Evolutionary conservation across 2,797 vertebrate species (phyloP).

Genomic region (Ammospiza maritima): DNA sequence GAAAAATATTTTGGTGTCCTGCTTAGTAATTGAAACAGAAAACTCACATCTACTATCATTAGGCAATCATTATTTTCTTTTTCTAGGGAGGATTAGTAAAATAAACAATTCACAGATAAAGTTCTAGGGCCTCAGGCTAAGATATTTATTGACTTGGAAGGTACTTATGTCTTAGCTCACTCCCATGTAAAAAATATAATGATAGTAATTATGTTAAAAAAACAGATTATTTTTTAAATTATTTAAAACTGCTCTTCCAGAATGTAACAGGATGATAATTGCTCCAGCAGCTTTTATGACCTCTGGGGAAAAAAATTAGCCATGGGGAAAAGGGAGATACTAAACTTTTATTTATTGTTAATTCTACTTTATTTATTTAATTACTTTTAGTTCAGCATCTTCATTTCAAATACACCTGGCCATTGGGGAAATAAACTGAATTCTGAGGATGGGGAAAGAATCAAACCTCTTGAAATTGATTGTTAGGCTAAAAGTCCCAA

Average conservation of each 20-base stretch:
- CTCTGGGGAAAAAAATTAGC: slow-evolving; percentile 19
- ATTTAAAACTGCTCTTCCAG: slow-evolving; percentile 67
- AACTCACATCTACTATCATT: slow-evolving; percentile 55
- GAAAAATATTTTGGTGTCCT: slow-evolving; percentile 4
- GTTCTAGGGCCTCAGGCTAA: slow-evolving; percentile 43
- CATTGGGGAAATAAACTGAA: not conserved
- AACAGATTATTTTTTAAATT: slow-evolving; percentile 59
- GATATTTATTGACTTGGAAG: slow-evolving; percentile 68
- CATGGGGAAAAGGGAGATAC: not conserved
- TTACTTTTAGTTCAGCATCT: not conserved
- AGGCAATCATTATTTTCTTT: slow-evolving; percentile 71
- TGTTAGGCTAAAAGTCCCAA: not conserved
- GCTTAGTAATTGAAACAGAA: slow-evolving; percentile 49
- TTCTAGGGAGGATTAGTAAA: slow-evolving; percentile 36
- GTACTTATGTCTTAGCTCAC: slow-evolving; percentile 62
- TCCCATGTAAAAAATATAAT: slow-evolving; percentile 61
- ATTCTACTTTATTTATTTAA: not conserved
- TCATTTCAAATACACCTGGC: not conserved
- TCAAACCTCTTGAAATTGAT: not conserved
- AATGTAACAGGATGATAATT: slow-evolving; percentile 54
- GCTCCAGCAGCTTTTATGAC: slow-evolving; percentile 24
- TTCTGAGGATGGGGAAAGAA: not conserved
- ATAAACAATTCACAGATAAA: slow-evolving; percentile 63
- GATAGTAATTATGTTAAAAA: slow-evolving; percentile 66
- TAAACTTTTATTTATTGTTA: not conserved